phyloP scores from a whole-genome alignment of 2,888 invertebrate species.

The Clostera curtula region DNA sequence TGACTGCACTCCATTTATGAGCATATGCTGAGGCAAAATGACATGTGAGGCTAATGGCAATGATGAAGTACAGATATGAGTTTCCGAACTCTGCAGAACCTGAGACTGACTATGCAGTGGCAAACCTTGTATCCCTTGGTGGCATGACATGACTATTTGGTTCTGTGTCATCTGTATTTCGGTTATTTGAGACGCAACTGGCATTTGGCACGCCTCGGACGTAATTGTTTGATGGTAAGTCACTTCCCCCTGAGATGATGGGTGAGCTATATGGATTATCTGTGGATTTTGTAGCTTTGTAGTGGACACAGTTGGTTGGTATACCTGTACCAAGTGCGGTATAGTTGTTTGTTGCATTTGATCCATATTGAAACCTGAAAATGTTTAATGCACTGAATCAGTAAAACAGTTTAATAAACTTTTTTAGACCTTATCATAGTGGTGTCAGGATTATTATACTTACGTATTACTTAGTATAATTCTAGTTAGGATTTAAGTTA shows the following conservation, averaged over 20 bases:
- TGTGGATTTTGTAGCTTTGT: slow-evolving; percentile 38
- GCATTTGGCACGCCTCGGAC: slow-evolving; percentile 45
- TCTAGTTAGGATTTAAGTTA: too few relatives aligned
- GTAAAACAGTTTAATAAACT: not conserved
- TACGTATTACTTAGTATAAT: too few relatives aligned
- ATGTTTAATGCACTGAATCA: slow-evolving; percentile 1
- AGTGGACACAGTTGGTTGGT: slow-evolving; percentile 36
- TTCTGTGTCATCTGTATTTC: slow-evolving; percentile 44
- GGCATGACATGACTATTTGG: slow-evolving; percentile 56
- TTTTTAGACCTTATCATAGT: too few relatives aligned
- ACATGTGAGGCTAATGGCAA: slow-evolving; percentile 52
- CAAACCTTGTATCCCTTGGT: slow-evolving; percentile 47
- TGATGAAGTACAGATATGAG: too few relatives aligned
- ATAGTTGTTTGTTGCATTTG: slow-evolving; percentile 44
- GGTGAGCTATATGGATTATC: slow-evolving; percentile 48
- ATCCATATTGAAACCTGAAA: too few relatives aligned
- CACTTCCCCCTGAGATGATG: slow-evolving; percentile 46
- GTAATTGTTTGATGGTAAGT: slow-evolving; percentile 51
- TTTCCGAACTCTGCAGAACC: slow-evolving; percentile 42
- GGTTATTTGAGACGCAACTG: slow-evolving; percentile 34
- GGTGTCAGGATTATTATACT: too few relatives aligned
- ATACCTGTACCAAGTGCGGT: slow-evolving; percentile 57
- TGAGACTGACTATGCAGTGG: slow-evolving; percentile 31
- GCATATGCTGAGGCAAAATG: slow-evolving; percentile 51
- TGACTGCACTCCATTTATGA: slow-evolving; percentile 45